Evolutionary conservation across 1,140 invertebrate genomes (phyloP).

Genomic region (Rhopalosiphum maidis): DNA sequence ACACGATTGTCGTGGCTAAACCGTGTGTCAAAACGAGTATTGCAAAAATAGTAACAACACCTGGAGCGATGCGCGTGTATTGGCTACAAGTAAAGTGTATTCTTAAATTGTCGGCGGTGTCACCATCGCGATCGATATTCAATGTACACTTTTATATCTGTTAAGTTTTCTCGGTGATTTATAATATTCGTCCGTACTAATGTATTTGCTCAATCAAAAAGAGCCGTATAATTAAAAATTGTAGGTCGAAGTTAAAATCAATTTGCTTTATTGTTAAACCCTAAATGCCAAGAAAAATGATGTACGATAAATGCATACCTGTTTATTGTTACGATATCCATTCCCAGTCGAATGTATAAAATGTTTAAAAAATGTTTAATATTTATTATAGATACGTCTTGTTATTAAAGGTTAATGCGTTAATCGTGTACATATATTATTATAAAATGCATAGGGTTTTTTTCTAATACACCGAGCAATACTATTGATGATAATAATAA

Average conservation of each 20-base stretch:
- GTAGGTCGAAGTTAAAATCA: neutral
- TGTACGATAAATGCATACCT: neutral
- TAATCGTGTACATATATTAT: neutral
- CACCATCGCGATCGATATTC: neutral
- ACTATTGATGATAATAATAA: neutral
- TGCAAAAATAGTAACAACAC: slow-evolving; percentile 27
- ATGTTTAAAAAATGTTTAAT: neutral
- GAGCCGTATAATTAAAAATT: neutral
- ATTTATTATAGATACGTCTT: too few species aligned
- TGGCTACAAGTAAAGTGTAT: neutral
- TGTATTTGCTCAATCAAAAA: too few species aligned
- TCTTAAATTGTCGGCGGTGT: neutral
- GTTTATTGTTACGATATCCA: neutral
- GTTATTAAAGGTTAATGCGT: neutral
- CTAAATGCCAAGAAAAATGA: neutral
- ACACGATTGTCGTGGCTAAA: neutral
- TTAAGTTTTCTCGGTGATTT: neutral
- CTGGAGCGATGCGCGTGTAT: neutral
- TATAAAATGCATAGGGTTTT: neutral
- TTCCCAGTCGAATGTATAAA: neutral
- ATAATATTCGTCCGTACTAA: neutral
- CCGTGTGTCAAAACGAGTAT: slow-evolving; percentile 15
- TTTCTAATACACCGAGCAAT: neutral
- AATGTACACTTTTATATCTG: neutral
- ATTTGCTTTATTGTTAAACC: neutral